A percentile compares a stretch with the other conserved stretches of the same genome.
These are phyloP conservation scores for Minunthozetes semirufus DNA, from an alignment of 2,888 invertebrate species.

Conservation along the genomic window DNA sequence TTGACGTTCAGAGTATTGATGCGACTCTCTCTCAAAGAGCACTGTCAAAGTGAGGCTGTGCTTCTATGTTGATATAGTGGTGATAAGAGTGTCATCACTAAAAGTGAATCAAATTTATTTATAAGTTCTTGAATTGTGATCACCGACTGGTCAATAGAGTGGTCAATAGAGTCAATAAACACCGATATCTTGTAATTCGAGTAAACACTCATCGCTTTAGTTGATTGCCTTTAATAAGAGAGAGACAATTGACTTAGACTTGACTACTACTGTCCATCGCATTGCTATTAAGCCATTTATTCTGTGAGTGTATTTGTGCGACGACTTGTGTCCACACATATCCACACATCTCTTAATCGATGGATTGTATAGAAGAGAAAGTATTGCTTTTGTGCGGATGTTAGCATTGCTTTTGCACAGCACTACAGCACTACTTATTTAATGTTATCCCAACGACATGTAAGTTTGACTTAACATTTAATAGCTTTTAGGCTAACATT, in stretches of 20 bases:
- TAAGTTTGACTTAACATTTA: conserved; percentile 22
- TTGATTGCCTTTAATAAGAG: neutral
- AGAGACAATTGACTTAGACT: neutral
- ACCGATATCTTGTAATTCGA: neutral
- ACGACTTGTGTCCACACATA: conserved; percentile 10
- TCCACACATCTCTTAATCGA: neutral
- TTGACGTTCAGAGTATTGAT: neutral
- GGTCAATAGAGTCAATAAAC: conserved; percentile 14
- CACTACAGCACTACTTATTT: neutral
- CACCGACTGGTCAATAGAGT: conserved; percentile 1
- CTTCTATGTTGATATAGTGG: neutral
- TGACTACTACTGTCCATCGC: conserved; percentile 9
- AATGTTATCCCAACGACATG: conserved; percentile 29
- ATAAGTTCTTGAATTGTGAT: conserved; percentile 9
- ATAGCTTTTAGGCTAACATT: neutral
- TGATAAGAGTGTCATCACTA: conserved; percentile 24
- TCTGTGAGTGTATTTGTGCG: conserved; percentile 24
- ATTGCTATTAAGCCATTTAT: conserved; percentile 3
- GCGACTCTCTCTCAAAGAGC: neutral
- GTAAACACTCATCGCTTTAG: neutral
- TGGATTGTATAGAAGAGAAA: neutral
- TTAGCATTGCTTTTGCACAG: neutral
- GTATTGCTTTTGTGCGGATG: conserved; percentile 27
- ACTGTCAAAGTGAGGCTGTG: neutral
- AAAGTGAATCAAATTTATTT: neutral